A percentile compares a stretch with the other conserved stretches of the same genome.
Conservation (phyloP, 2,113 vertebrate genomes). For the Ardeotis arabs region DNA sequence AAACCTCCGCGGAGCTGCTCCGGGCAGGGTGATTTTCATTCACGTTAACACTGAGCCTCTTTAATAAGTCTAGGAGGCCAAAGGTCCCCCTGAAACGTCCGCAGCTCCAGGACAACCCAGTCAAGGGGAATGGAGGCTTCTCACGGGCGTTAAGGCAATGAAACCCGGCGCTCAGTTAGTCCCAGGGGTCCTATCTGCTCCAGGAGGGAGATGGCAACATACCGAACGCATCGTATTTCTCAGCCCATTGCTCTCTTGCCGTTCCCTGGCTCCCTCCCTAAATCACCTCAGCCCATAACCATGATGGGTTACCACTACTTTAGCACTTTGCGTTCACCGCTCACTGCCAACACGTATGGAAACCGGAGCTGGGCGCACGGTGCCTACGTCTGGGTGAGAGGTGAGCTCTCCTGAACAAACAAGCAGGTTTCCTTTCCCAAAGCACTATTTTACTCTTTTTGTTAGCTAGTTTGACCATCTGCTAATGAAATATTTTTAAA, state of each 20-base stretch:
- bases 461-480: background rate
- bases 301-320: fast-evolving
- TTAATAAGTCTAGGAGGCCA: background rate
- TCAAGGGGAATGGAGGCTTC: background rate
- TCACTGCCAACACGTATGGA: background rate
- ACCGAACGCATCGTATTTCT: fast-evolving
- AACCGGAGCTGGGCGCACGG: background rate
- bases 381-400: background rate
- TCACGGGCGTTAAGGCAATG: background rate
- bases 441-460: background rate
- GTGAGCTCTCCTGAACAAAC: background rate
- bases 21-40: background rate
- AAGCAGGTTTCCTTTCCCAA: background rate
- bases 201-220: background rate
- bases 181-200: background rate
- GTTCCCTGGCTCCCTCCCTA: background rate
- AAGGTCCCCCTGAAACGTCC: background rate
- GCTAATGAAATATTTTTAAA: background rate
- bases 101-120: background rate
- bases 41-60: fast-evolving
- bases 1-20: background rate
- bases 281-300: background rate
- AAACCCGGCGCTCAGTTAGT: fast-evolving
- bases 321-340: background rate
- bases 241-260: background rate